Conservation (phyloP, 2,113 vertebrate species). For the Paracanthobrama guichenoti region DNA sequence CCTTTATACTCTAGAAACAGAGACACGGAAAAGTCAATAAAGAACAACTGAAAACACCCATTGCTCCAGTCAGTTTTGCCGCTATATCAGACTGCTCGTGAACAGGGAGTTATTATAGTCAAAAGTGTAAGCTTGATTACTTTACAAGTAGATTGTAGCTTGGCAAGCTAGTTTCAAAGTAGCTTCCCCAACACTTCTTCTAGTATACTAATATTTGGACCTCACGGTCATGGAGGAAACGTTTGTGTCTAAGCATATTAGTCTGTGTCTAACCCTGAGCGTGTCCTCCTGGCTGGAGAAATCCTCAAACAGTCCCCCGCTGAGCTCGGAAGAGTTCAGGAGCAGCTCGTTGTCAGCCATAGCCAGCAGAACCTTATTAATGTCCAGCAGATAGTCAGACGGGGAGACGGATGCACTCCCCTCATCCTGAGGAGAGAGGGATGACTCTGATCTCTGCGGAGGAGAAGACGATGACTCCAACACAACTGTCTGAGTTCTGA, state of each 20-base stretch:
- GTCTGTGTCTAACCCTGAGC: conserved; percentile 78
- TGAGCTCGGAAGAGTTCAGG: conserved; percentile 87
- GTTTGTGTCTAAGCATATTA: not conserved
- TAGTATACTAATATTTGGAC: not conserved
- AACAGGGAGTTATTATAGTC: not conserved
- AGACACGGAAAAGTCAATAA: not conserved
- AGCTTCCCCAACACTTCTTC: not conserved
- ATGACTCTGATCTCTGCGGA: conserved; percentile 72
- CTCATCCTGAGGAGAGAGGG: conserved; percentile 55
- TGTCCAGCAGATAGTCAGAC: conserved; percentile 85
- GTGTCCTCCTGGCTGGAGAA: conserved; percentile 90
- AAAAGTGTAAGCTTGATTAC: too few relatives aligned
- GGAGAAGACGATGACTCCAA: conserved; percentile 63
- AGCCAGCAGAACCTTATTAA: conserved; percentile 87
- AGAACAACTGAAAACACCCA: not conserved
- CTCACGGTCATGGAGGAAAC: not conserved
- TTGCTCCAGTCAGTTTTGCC: not conserved
- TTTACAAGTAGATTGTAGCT: not conserved
- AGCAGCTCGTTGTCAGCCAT: conserved; percentile 90
- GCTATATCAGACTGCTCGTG: not conserved
- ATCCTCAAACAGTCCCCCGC: conserved; percentile 83
- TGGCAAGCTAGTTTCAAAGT: not conserved
- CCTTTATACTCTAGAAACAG: conserved; percentile 82
- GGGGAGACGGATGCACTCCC: conserved; percentile 56
- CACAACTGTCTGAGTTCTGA: conserved; percentile 59